Base-by-base conservation (phyloP, 2,797 vertebrate genomes). In the Amazona ochrocephala region DNA sequence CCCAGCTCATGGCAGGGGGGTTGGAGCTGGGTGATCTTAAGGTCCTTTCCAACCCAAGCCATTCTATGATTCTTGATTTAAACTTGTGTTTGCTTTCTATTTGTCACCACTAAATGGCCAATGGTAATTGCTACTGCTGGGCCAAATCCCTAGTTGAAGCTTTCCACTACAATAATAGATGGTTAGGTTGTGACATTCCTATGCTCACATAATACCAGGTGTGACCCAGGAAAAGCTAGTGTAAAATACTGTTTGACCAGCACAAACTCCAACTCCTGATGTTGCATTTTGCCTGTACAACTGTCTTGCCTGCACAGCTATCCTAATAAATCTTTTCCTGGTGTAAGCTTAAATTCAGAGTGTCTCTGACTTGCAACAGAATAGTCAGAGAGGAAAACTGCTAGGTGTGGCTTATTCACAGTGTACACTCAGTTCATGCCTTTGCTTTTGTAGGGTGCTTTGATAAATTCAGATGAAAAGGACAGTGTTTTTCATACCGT, bases 381-480 rank as follows among this genome's bases (percentile, higher is more conserved):
- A 42, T 3, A 70, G 9, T 58, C 39, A 95, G 70, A 78, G 18
- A 74, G 48, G 13, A 82, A 22, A 71, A 17, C 45, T 7, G 1
- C 32, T 73, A 47, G 5, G n/a, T 8, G 20, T 61, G 34, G 30
- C 54, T 81, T 74, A 70, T 53, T 81, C 42, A 66, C 41, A 68
- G 22, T 12, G 20, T 77, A 34, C 0, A 1, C 61, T 77, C 61
- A 48, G 14, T 56, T 92, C 83, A 53, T 68, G 51, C 34, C 32
- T 58, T 48, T 79, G 64, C 32, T 65, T 87, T 87, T 81, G 50
- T 60, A 68, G 23, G n/a, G 13, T 58, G 54, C 71, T 90, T 84
- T 84, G 82, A 75, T 71, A 85, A 93, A 73, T 87, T 62, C n/a
- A 75, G 42, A 44, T 65, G 7, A 34, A 75, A 72, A 89, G 30